A percentile compares a stretch with the other conserved stretches of the same genome.
phyloP scores from a whole-genome alignment of 2,888 invertebrate species.

The Tillus elongatus region DNA sequence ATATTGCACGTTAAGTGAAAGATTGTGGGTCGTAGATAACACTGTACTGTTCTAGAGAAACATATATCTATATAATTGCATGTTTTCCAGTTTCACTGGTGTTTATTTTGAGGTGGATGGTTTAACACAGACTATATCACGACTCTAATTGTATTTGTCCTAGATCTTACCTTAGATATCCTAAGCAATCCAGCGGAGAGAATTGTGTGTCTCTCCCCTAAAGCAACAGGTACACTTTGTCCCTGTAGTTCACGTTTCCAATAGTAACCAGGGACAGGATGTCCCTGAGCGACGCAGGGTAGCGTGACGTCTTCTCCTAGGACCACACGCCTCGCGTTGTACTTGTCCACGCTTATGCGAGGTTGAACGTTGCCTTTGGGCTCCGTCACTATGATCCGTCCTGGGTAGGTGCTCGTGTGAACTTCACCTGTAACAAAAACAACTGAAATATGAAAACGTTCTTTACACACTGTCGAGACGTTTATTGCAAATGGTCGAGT shows the following conservation, averaged over 20 bases:
- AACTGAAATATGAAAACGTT: too few species aligned
- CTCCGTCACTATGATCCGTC: slow-evolving; percentile 62
- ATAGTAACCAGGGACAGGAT: slow-evolving; percentile 71
- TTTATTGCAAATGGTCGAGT: too few species aligned
- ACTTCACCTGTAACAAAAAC: slow-evolving; percentile 46
- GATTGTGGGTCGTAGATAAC: too few species aligned
- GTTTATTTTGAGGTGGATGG: too few species aligned
- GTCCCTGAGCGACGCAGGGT: slow-evolving; percentile 72
- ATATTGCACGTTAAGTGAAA: too few species aligned
- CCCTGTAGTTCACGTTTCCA: slow-evolving; percentile 72
- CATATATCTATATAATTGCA: too few species aligned
- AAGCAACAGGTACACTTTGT: slow-evolving; percentile 55
- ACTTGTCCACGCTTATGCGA: slow-evolving; percentile 62
- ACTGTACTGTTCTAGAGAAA: too few species aligned
- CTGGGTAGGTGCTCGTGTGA: slow-evolving; percentile 50
- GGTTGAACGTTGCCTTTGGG: slow-evolving; percentile 70
- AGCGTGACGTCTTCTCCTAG: slow-evolving; percentile 65
- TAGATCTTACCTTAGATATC: slow-evolving; percentile 52
- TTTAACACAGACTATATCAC: too few species aligned
- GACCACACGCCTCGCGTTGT: slow-evolving; percentile 56
- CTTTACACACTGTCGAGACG: too few species aligned
- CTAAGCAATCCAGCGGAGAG: slow-evolving; percentile 57
- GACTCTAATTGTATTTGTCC: too few species aligned
- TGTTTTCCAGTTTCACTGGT: too few species aligned
- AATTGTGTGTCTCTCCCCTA: slow-evolving; percentile 53